Evolutionary conservation across 2,797 vertebrate genomes (phyloP).

Genomic region (Myiotriccus ornatus): DNA sequence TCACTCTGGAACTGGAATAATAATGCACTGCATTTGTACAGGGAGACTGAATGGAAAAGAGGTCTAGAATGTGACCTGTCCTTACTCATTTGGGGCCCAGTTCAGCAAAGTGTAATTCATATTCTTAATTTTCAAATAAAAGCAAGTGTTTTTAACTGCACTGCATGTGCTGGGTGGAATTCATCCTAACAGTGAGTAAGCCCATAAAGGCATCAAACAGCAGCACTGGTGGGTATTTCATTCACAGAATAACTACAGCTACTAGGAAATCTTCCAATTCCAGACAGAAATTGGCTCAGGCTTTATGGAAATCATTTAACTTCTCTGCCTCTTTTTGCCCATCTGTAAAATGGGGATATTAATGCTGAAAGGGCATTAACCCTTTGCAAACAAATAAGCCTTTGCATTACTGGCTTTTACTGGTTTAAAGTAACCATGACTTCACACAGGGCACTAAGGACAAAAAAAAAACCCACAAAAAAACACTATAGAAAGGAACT

Average conservation of each 20-base stretch:
- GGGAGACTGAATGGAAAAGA: background rate
- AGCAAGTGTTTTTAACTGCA: background rate
- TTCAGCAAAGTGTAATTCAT: background rate
- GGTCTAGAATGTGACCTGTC: background rate
- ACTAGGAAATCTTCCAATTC: background rate
- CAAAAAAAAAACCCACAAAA: background rate
- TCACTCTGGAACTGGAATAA: background rate
- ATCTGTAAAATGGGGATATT: background rate
- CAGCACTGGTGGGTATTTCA: background rate
- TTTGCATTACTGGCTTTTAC: background rate
- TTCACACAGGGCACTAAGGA: background rate
- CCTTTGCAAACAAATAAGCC: background rate
- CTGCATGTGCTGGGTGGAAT: background rate
- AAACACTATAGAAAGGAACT: background rate
- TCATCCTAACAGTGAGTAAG: background rate
- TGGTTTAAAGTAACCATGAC: background rate
- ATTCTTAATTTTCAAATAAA: background rate
- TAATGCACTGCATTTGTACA: background rate
- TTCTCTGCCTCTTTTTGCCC: background rate
- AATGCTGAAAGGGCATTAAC: background rate
- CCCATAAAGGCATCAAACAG: background rate
- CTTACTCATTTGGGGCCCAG: background rate
- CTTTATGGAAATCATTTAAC: background rate
- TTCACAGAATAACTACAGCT: background rate
- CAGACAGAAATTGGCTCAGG: background rate